phyloP scores from a whole-genome alignment of 2,113 vertebrate species.

The Pygoscelis adeliae region DNA sequence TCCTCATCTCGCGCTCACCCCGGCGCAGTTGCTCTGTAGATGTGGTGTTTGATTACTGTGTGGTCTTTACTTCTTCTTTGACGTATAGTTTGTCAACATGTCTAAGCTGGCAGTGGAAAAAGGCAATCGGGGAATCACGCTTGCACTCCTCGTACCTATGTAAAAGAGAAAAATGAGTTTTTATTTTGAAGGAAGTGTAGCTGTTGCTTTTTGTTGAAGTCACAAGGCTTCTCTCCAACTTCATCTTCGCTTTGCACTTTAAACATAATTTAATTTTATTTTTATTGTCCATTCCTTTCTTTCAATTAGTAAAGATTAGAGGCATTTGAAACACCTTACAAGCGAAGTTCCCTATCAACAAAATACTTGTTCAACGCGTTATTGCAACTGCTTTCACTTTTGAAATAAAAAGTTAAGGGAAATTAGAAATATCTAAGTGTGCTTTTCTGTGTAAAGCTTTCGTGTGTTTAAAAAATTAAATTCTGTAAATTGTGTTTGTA shows the following conservation, averaged over 20 bases:
- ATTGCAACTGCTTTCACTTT: neutral
- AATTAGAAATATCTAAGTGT: neutral
- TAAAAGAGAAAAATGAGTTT: neutral
- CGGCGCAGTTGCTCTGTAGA: neutral
- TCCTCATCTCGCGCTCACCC: neutral
- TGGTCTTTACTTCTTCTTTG: neutral
- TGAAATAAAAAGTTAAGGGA: constrained; percentile 11
- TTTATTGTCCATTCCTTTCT: neutral
- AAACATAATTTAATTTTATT: neutral
- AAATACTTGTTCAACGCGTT: neutral
- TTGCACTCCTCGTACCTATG: neutral
- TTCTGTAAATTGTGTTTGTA: neutral
- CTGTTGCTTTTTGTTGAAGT: neutral
- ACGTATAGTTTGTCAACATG: fast-evolving
- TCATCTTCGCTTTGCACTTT: neutral
- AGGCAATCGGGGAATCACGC: neutral
- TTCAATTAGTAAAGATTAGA: neutral
- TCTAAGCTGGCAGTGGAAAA: neutral
- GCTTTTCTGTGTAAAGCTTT: neutral
- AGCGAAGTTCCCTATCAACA: neutral
- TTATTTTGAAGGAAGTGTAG: neutral
- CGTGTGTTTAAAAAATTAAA: neutral
- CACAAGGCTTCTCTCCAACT: neutral
- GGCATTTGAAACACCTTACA: neutral
- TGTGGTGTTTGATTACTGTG: neutral